Conservation (phyloP, 2,797 vertebrate species). For the Hapalemur alaotrensis region DNA sequence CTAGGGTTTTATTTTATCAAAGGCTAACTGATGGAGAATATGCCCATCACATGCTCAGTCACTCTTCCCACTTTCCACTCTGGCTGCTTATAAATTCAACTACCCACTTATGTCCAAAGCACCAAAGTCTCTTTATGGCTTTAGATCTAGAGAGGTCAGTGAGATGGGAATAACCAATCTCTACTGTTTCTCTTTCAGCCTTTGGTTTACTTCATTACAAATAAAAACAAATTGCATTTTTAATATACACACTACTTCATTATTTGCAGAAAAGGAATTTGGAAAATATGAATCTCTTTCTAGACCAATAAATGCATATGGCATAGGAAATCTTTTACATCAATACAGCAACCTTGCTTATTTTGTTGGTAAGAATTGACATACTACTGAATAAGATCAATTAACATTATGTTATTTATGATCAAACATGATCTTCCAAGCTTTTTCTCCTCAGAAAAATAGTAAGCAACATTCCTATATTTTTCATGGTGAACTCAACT, state of each 20-base stretch:
- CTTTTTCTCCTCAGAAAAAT: background rate
- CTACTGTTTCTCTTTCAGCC: background rate
- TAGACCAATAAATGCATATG: background rate
- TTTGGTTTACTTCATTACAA: background rate
- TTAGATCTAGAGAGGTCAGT: background rate
- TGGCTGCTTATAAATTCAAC: background rate
- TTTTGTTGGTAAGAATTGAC: background rate
- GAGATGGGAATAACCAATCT: background rate
- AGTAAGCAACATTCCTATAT: background rate
- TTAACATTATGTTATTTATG: background rate
- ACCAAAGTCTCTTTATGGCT: background rate
- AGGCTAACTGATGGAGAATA: background rate
- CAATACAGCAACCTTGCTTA: background rate
- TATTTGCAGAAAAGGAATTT: background rate
- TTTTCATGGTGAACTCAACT: background rate
- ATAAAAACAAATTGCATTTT: background rate
- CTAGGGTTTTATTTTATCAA: background rate
- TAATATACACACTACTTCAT: background rate
- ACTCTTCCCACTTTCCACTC: background rate
- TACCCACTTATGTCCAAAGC: background rate
- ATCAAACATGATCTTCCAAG: background rate
- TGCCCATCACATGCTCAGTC: background rate
- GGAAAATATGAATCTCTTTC: background rate
- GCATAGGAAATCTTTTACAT: background rate
- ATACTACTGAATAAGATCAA: background rate